A percentile compares a stretch with the other conserved stretches of the same genome.
These are phyloP conservation scores for Ochropacha duplaris DNA, from an alignment of 2,888 invertebrate species.

Conservation along the genomic window DNA sequence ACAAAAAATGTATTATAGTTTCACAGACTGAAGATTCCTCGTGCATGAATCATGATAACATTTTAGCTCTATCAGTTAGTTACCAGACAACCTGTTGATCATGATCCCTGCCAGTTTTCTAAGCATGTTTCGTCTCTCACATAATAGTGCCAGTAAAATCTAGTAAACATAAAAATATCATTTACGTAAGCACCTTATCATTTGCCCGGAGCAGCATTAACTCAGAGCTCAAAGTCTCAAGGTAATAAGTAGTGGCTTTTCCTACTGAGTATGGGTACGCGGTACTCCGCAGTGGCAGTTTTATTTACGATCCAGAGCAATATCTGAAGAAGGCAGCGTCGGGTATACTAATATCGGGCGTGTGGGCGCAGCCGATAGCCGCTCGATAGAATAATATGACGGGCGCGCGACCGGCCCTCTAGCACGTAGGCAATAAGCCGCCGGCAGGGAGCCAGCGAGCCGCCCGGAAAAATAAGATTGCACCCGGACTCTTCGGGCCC, in stretches of 20 bases:
- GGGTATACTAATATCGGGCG: conserved; percentile 77
- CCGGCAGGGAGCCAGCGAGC: conserved; percentile 70
- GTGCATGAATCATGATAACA: not conserved
- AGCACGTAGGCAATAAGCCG: conserved; percentile 83
- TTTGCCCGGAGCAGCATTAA: conserved; percentile 6
- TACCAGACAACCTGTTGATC: not conserved
- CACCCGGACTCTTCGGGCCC: conserved; percentile 53
- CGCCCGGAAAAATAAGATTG: conserved; percentile 78
- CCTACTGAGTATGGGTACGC: conserved; percentile 35
- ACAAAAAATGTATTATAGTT: not conserved
- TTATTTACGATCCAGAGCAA: conserved; percentile 76
- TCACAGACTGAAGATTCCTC: not conserved
- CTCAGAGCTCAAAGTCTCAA: conserved; percentile 33
- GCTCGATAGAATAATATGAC: conserved; percentile 81
- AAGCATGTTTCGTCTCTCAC: not conserved
- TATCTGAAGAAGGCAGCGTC: conserved; percentile 74
- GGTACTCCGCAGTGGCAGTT: conserved; percentile 51
- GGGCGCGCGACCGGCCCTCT: conserved; percentile 65
- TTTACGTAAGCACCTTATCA: conserved; percentile 5
- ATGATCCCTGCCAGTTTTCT: not conserved
- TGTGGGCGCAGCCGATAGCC: conserved; percentile 74
- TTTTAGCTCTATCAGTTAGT: not conserved
- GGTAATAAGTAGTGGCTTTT: conserved; percentile 55
- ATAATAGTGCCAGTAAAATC: conserved; percentile 1
- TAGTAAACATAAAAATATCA: not conserved